Evolutionary conservation across 2,888 invertebrate species (phyloP).

Genomic region (Ceriagrion tenellum): DNA sequence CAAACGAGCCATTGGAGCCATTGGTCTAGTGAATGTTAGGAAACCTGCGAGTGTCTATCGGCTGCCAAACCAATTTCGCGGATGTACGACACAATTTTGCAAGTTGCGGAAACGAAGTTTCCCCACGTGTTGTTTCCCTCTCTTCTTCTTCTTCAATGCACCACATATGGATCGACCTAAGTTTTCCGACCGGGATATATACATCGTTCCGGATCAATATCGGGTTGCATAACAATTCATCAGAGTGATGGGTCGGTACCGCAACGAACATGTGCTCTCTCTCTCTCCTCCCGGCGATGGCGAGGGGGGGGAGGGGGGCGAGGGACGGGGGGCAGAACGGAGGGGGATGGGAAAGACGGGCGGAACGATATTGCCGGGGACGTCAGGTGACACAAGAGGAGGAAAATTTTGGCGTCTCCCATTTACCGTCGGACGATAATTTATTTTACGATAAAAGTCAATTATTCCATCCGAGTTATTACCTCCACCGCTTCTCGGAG

Average conservation of each 20-base stretch:
- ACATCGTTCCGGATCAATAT: slow-evolving; percentile 13
- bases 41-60: too few relatives aligned
- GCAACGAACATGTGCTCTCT: not conserved
- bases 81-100: not conserved
- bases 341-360: not conserved
- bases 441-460: too few relatives aligned
- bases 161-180: not conserved
- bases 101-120: not conserved
- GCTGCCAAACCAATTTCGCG: not conserved
- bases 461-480: too few relatives aligned
- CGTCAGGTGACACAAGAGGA: not conserved
- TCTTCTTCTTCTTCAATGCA: not conserved
- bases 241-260: not conserved
- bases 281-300: too few relatives aligned
- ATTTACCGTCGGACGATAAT: too few relatives aligned
- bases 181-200: not conserved
- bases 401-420: not conserved
- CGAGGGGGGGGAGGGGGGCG: not conserved
- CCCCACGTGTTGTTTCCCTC: not conserved
- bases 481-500: too few relatives aligned
- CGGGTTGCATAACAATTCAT: slow-evolving; percentile 36
- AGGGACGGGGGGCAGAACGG: not conserved
- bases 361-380: not conserved
- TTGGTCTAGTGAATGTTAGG: too few relatives aligned
- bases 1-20: too few relatives aligned